These are phyloP conservation scores for Aegotheles bennettii DNA, from an alignment of 2,113 vertebrate genomes.

Conservation along the genomic window DNA sequence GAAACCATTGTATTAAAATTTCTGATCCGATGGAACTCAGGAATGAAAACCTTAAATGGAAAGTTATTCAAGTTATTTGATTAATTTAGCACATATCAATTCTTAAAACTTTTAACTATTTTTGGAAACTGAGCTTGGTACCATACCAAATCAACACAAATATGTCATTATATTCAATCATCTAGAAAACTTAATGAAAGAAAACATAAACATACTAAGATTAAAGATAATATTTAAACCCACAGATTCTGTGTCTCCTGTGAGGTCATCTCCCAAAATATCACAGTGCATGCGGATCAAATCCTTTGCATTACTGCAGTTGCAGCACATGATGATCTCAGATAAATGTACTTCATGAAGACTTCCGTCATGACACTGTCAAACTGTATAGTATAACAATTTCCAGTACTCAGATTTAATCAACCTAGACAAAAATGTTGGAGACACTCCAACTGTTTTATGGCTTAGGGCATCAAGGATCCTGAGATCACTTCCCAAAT, in stretches of 20 bases:
- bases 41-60: constrained; percentile 24
- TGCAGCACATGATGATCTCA: neutral
- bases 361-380: neutral
- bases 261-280: neutral
- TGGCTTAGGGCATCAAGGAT: neutral
- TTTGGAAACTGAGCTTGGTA: neutral
- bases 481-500: neutral
- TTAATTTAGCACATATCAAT: neutral
- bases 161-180: neutral
- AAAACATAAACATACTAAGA: neutral
- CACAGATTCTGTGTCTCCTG: neutral
- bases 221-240: neutral
- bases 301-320: neutral
- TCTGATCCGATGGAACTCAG: neutral
- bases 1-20: neutral
- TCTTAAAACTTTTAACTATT: neutral
- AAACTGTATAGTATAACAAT: neutral
- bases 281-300: neutral
- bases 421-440: neutral
- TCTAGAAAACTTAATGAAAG: neutral
- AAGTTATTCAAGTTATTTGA: constrained; percentile 25
- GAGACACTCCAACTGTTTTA: neutral
- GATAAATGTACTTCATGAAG: neutral
- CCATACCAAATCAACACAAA: neutral
- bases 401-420: constrained; percentile 4